Evolutionary conservation across 2,797 vertebrate species (phyloP), one percentile per base, ranked within the genome.

Genomic region (Lutjanus argentimaculatus): DNA sequence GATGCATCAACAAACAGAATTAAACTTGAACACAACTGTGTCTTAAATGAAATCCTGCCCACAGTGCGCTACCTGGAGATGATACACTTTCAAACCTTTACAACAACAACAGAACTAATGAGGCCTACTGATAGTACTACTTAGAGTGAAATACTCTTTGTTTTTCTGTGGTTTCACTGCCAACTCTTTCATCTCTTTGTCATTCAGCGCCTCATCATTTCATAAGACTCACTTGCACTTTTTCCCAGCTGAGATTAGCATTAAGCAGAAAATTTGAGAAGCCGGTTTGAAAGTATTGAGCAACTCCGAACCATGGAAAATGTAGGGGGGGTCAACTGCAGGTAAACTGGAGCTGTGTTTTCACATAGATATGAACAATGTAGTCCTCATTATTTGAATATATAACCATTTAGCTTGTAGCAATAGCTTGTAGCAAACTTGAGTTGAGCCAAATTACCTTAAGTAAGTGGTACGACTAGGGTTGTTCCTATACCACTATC

Each of bases 111-210:
- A 55, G 10, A 46, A 48, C n/a, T 74, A 79, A 79, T 56, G 45
- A 83, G 71, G 40, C 16, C 51, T 30, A 30, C 57, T 72, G 70
- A 64, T 56, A 51, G 74, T 11, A 42, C 10, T 25, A 6, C 21
- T 53, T 9, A 19, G 19, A 51, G 8, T 15, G 11, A 22, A 49
- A 19, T 40, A 12, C 46, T 53, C 13, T 1, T 52, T 48, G 1
- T 67, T 48, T 66, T 53, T 46, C 8, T 62, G 14, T 49, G 48
- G 7, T 68, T 65, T 64, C 19, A 16, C 40, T 58, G 56, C 66
- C 76, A 74, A 55, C n/a, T 66, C 72, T 74, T 58, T 72, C 64
- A 75, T 73, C 64, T 58, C 46, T 42, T 25, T 64, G 12, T 79
- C 25, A 40, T 49, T 71, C 65, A 15, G 48, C 0, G 22, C 45